A percentile compares a stretch with the other conserved stretches of the same genome.
Conservation (phyloP, 64 coral and sea anemone genomes). For the Cladopsammia gracilis region DNA sequence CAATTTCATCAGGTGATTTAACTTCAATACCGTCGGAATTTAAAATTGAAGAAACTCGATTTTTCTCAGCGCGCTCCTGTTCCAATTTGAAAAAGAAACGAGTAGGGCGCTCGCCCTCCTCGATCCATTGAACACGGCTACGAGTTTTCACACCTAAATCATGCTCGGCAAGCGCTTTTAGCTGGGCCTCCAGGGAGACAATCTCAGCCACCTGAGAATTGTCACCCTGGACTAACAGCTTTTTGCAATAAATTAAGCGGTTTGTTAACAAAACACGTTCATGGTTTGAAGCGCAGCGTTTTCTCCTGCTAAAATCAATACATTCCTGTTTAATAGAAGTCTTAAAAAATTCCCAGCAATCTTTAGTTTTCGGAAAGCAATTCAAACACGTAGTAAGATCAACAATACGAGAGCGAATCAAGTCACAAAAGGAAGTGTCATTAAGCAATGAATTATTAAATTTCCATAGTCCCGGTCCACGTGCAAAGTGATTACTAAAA, state of each 20-base stretch:
- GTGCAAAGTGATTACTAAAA: too few species aligned
- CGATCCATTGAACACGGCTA: conserved; percentile 23
- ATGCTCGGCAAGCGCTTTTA: neutral
- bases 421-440: neutral
- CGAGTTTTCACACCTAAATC: conserved; percentile 19
- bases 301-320: neutral
- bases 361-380: neutral
- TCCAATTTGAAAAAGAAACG: neutral
- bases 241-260: neutral
- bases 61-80: neutral
- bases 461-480: neutral
- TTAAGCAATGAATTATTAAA: conserved; percentile 8
- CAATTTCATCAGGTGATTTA: neutral
- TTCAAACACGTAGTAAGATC: neutral
- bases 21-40: neutral
- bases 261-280: neutral
- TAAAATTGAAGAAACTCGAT: neutral
- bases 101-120: conserved; percentile 38
- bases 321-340: neutral
- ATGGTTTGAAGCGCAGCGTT: neutral
- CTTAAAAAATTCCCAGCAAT: conserved; percentile 24
- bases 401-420: neutral
- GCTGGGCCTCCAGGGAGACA: neutral
- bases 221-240: neutral
- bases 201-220: neutral